Conservation (phyloP, 2,797 vertebrate species). For the Gastrophryne carolinensis region DNA sequence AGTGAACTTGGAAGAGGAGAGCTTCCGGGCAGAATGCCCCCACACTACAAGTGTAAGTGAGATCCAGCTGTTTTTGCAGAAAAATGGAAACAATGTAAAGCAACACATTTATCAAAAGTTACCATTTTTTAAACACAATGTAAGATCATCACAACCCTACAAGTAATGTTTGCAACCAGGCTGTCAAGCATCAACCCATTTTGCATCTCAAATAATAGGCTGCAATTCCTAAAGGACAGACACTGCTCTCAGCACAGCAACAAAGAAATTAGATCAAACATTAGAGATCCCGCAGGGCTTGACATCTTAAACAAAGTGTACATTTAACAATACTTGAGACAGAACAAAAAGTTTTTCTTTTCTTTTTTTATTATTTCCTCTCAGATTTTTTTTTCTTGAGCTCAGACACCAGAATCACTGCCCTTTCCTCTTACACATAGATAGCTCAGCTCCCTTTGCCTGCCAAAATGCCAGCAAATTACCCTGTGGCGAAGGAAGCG, state of each 20-base stretch:
- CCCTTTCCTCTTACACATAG: constrained; percentile 6
- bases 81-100: too few species aligned
- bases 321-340: constrained; percentile 18
- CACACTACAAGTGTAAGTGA: too few species aligned
- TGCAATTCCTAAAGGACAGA: constrained; percentile 38
- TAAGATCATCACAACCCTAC: neutral
- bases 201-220: constrained; percentile 34
- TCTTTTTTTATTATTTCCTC: neutral
- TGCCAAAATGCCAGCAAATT: neutral
- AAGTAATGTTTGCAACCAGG: neutral
- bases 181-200: constrained; percentile 6
- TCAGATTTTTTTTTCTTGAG: neutral
- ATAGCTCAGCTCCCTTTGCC: neutral
- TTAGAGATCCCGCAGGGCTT: neutral
- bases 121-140: too few species aligned
- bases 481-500: neutral
- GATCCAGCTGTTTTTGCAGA: too few species aligned
- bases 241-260: constrained; percentile 40
- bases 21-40: too few species aligned
- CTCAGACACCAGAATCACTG: neutral
- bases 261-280: constrained; percentile 49
- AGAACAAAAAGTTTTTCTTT: neutral
- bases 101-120: too few species aligned
- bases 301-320: constrained; percentile 34
- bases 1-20: too few species aligned